Evolutionary conservation across 2,113 vertebrate species (phyloP), one percentile per base, ranked within the genome.

Genomic region (Lophochroa leadbeateri): DNA sequence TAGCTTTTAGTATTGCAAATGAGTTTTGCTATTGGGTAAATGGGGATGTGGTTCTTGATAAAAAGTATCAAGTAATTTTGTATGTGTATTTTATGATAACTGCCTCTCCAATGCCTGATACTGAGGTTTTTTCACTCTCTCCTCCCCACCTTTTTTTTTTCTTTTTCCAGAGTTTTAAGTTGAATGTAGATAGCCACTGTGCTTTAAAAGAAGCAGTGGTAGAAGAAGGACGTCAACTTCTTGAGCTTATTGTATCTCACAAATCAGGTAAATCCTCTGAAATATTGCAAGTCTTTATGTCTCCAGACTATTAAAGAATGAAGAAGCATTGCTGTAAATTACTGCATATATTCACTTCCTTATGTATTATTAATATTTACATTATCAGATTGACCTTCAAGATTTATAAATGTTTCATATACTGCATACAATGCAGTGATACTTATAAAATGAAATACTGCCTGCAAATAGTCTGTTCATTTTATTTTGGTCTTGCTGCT

Each of bases 291-390:
- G 97, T 96, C 98, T 98, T 98, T 98, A 97, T 98, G 98, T 98
- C 98, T 98, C 95, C 94, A 96, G 97, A 98, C 98, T 98, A 98
- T 98, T 98, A 98, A 97, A 98, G 98, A 98, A 97, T 98, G 97
- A 98, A 98, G 97, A 98, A 97, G 98, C 97, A 97, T 98, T 98
- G 98, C 98, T 98, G 97, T 98, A 98, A 98, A 98, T 98, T 98
- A 98, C 98, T 97, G 98, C 98, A 98, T 98, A 98, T 98, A 98
- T 98, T 98, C 98, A 94, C 97, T 98, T 98, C 97, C 98, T 98
- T 99, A 99, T 99, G 98, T 98, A 99, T 99, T 99, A 99, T 99
- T 99, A 99, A 99, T 99, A 98, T 99, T 99, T 99, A 98, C 98
- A 99, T 99, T 99, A 99, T 99, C 98, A 99, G 98, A 98, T 98